Percentiles rank a stretch among this genome's conserved stretches.
phyloP scores from a whole-genome alignment of 2,888 invertebrate genomes.

The Cheilosia soror region DNA sequence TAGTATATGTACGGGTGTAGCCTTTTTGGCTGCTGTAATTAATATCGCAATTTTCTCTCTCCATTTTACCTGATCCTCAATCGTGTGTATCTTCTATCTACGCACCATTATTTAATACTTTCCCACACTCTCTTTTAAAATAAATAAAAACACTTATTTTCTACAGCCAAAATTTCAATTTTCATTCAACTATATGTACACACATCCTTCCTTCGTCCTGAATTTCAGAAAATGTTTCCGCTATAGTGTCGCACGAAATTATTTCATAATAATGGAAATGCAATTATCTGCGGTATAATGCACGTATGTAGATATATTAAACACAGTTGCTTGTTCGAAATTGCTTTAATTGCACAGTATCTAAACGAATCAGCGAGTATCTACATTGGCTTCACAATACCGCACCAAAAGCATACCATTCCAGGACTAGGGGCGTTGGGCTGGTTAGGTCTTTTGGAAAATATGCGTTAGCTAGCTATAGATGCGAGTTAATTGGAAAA shows the following conservation, averaged over 20 bases:
- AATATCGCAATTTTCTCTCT: too few relatives aligned
- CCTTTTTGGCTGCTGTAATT: too few relatives aligned
- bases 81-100: too few relatives aligned
- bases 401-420: neutral
- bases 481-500: neutral
- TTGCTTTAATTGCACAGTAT: slow-evolving; percentile 22
- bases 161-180: too few relatives aligned
- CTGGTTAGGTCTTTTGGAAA: slow-evolving; percentile 5
- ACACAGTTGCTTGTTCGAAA: slow-evolving; percentile 9
- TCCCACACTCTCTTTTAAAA: too few relatives aligned
- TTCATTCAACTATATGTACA: neutral
- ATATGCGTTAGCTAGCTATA: neutral
- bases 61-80: too few relatives aligned
- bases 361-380: neutral
- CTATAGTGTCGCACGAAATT: slow-evolving; percentile 13
- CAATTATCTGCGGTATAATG: slow-evolving; percentile 9
- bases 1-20: too few relatives aligned
- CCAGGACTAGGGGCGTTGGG: neutral
- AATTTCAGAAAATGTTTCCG: neutral
- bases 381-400: neutral
- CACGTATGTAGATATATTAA: slow-evolving; percentile 8
- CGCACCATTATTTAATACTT: too few relatives aligned
- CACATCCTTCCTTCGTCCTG: neutral
- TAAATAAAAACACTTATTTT: too few relatives aligned
- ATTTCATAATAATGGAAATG: slow-evolving; percentile 3